phyloP scores from a whole-genome alignment of 2,113 vertebrate species.

The Stercorarius parasiticus region DNA sequence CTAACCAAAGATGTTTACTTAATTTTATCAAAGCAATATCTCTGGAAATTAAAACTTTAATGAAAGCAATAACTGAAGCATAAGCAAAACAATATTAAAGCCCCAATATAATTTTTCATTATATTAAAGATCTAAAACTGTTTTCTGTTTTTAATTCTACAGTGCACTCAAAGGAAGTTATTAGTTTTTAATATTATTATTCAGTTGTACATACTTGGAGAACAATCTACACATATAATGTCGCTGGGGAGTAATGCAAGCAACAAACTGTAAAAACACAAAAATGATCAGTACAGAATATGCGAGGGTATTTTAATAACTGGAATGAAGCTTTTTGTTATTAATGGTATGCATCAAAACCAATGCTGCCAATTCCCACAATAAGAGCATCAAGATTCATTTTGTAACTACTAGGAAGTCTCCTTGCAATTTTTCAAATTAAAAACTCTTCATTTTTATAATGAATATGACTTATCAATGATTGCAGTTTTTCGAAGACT shows the following conservation, averaged over 20 bases:
- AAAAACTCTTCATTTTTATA: conserved; percentile 23
- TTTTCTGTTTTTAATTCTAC: conserved; percentile 24
- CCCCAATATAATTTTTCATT: conserved; percentile 61
- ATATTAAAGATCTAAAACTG: conserved; percentile 54
- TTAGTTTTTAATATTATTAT: conserved; percentile 50
- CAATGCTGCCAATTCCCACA: conserved; percentile 21
- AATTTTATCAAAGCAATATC: conserved; percentile 69
- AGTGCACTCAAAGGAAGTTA: conserved; percentile 52
- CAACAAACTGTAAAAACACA: conserved; percentile 34
- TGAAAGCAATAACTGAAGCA: conserved; percentile 69
- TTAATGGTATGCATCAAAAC: conserved; percentile 43
- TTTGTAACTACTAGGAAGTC: conserved; percentile 26
- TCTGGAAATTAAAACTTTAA: conserved; percentile 74
- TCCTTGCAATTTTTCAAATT: conserved; percentile 42
- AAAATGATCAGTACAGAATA: not conserved
- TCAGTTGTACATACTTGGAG: conserved; percentile 22
- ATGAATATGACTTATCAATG: conserved; percentile 1
- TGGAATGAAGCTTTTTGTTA: conserved; percentile 8
- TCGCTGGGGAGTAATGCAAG: conserved; percentile 28
- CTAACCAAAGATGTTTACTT: conserved; percentile 56
- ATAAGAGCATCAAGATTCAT: conserved; percentile 44
- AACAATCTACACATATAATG: conserved; percentile 43
- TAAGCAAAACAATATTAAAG: conserved; percentile 68
- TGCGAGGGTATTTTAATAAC: not conserved
- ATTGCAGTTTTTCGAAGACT: conserved; percentile 28